These are phyloP conservation scores for Pogonocichla stellata DNA, from an alignment of 2,113 vertebrate species.

Conservation along the genomic window DNA sequence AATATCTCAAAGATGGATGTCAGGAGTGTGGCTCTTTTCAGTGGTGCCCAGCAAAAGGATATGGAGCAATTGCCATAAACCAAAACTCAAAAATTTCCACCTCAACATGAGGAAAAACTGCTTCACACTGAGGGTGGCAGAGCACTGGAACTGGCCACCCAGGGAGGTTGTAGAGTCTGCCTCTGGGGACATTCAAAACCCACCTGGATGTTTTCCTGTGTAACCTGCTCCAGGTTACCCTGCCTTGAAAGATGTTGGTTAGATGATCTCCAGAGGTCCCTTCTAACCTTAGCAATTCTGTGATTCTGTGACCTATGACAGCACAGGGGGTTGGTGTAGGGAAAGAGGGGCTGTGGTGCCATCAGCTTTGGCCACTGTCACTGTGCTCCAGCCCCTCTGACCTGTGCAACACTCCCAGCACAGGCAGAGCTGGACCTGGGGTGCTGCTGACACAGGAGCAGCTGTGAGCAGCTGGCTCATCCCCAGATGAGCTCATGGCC, in stretches of 20 bases:
- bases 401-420: accelerated
- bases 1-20: neutral
- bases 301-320: neutral
- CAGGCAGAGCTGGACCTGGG: accelerated
- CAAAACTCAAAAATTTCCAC: neutral
- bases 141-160: neutral
- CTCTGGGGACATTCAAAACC: no score
- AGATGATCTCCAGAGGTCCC: neutral
- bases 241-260: neutral
- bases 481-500: neutral
- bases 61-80: neutral
- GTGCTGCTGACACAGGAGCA: neutral
- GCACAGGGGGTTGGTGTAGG: accelerated
- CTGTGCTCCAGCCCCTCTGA: neutral
- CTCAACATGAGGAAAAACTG: neutral
- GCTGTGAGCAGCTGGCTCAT: neutral
- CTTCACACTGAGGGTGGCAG: neutral
- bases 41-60: neutral
- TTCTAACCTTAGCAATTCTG: neutral
- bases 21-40: neutral
- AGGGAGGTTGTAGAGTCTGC: neutral
- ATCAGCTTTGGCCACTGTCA: neutral
- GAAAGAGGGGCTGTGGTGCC: no score
- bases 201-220: neutral
- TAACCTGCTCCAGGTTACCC: neutral